Percentiles rank a stretch among this genome's conserved stretches.
phyloP scores from a whole-genome alignment of 30 jellyfish, hydroid and myxozoan species.

The Chrysaora quinquecirrha region DNA sequence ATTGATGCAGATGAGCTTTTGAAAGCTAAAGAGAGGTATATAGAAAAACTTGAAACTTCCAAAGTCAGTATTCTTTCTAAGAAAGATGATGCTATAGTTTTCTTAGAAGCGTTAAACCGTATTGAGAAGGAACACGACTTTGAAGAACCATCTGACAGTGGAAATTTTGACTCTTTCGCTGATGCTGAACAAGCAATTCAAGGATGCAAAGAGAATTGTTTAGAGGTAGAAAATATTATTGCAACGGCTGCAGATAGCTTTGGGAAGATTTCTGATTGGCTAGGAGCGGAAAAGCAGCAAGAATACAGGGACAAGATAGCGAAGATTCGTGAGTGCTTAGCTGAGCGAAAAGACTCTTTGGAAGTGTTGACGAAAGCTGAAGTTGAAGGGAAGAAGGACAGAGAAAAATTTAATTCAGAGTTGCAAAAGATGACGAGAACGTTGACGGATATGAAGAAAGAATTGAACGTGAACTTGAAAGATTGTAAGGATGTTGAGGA shows the following conservation, averaged over 20 bases:
- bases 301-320: background rate
- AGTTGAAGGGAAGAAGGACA: background rate
- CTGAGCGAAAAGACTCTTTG: background rate
- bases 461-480: background rate
- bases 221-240: background rate
- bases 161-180: background rate
- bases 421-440: background rate
- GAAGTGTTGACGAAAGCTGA: background rate
- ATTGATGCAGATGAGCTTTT: background rate
- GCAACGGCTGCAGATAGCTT: background rate
- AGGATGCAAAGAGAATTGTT: background rate
- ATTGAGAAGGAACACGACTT: background rate
- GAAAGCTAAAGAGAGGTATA: background rate
- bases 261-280: constrained; percentile 8
- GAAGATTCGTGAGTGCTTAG: background rate
- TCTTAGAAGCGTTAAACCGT: background rate
- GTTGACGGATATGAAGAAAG: background rate
- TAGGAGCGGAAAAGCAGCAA: background rate
- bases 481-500: background rate
- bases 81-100: background rate
- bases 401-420: background rate
- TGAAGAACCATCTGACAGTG: background rate
- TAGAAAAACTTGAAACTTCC: background rate
- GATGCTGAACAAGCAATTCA: background rate
- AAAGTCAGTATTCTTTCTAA: background rate